Conservation (phyloP, 2,888 invertebrate species). For the Anaspis maculata region DNA sequence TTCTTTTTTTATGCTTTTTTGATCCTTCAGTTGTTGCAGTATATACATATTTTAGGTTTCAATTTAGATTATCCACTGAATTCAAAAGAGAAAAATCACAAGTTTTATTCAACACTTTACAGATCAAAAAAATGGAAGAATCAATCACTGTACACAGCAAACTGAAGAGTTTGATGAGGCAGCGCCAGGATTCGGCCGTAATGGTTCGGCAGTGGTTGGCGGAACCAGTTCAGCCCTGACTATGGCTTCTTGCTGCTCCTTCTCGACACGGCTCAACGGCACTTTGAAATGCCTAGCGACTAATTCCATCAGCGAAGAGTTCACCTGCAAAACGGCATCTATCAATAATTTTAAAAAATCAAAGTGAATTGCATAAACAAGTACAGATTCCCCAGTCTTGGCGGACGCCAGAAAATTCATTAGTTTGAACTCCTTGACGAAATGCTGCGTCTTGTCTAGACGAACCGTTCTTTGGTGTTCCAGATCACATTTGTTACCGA, state of each 20-base stretch:
- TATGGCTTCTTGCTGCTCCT: constrained; percentile 58
- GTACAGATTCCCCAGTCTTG: constrained; percentile 66
- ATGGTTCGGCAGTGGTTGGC: constrained; percentile 16
- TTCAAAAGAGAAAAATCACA: too few species aligned
- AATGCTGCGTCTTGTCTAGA: constrained; percentile 54
- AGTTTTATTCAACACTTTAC: too few species aligned
- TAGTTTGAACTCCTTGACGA: constrained; percentile 55
- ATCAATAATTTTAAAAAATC: constrained; percentile 1
- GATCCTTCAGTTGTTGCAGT: too few species aligned
- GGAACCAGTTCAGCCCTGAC: constrained; percentile 55
- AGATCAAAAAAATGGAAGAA: constrained; percentile 9
- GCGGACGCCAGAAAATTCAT: constrained; percentile 59
- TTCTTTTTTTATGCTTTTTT: too few species aligned
- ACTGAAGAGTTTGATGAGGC: constrained; percentile 15
- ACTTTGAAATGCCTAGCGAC: constrained; percentile 62
- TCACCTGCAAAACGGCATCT: constrained; percentile 50
- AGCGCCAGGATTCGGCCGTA: constrained; percentile 4
- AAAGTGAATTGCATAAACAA: not conserved
- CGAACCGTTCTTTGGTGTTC: constrained; percentile 65
- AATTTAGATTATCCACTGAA: too few species aligned
- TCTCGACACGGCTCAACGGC: constrained; percentile 54
- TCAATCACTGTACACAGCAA: constrained; percentile 18
- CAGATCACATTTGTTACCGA: constrained; percentile 68
- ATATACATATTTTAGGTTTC: too few species aligned
- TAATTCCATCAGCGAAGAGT: constrained; percentile 57